Evolutionary conservation across 2,888 invertebrate species (phyloP).

Genomic region (Tetragonisca angustula): DNA sequence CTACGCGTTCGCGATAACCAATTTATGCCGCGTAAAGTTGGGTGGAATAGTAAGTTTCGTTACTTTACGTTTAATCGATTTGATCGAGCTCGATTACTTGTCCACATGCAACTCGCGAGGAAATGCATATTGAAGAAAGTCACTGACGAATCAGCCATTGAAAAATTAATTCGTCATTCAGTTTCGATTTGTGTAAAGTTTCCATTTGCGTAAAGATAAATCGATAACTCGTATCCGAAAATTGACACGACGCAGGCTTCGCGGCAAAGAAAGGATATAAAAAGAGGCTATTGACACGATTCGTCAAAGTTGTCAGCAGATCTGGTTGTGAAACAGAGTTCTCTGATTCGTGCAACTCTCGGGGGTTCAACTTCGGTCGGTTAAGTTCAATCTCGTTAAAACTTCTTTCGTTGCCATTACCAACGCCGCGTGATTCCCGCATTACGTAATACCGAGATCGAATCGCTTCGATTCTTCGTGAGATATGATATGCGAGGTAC

Average conservation of each 20-base stretch:
- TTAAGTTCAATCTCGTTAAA: slow-evolving; percentile 56
- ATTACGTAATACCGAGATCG: slow-evolving; percentile 4
- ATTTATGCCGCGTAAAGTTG: neutral
- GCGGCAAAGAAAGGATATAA: neutral
- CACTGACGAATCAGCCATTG: too few relatives aligned
- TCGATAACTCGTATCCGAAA: too few relatives aligned
- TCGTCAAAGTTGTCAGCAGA: neutral
- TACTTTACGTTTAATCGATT: too few relatives aligned
- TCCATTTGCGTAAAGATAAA: too few relatives aligned
- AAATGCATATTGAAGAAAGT: too few relatives aligned
- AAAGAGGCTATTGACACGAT: neutral
- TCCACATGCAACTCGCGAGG: too few relatives aligned
- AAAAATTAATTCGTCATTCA: too few relatives aligned
- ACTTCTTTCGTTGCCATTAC: slow-evolving; percentile 35
- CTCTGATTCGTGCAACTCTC: neutral
- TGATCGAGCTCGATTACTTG: too few relatives aligned
- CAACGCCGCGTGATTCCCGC: slow-evolving; percentile 26
- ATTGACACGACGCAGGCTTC: neutral
- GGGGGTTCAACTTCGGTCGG: slow-evolving; percentile 12
- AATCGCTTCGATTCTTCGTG: neutral
- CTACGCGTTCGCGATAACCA: neutral
- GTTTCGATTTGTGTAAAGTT: too few relatives aligned
- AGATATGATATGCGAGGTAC: too few relatives aligned
- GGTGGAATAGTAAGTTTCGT: neutral
- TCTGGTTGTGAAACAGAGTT: neutral